These are phyloP conservation scores for Chionis minor DNA, from an alignment of 2,113 vertebrate species.

Conservation along the genomic window DNA sequence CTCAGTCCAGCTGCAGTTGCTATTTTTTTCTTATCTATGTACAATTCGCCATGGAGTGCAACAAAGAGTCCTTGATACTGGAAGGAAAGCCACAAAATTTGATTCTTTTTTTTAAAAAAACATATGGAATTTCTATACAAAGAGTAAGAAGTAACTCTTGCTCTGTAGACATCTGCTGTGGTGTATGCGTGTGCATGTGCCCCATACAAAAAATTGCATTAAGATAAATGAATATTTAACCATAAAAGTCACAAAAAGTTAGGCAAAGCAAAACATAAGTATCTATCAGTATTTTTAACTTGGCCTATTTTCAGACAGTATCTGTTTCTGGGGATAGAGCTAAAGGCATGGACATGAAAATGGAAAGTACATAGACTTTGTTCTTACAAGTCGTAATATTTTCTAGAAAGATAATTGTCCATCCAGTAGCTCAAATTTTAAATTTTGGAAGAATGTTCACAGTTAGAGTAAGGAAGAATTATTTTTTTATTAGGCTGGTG, in stretches of 20 bases:
- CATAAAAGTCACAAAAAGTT: neutral
- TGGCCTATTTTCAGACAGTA: neutral
- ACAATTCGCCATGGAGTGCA: neutral
- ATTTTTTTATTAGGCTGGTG: neutral
- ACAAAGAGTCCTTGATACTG: constrained; percentile 26
- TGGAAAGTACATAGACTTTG: neutral
- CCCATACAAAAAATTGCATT: neutral
- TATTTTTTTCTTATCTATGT: neutral
- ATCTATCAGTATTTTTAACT: neutral
- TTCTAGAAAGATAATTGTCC: neutral
- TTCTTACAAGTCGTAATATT: neutral
- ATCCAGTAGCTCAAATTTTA: neutral
- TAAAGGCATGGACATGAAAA: neutral
- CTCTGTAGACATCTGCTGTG: neutral
- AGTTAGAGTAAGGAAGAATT: neutral
- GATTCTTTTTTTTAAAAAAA: neutral
- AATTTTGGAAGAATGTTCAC: neutral
- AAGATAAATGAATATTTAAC: neutral
- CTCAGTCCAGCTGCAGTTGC: constrained; percentile 30
- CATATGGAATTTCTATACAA: neutral
- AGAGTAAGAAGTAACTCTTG: neutral
- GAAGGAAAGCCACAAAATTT: neutral
- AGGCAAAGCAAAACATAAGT: neutral
- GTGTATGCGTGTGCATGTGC: neutral
- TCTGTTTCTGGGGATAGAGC: neutral